phyloP scores from a whole-genome alignment of 1,140 invertebrate genomes.

The Pantala flavescens region DNA sequence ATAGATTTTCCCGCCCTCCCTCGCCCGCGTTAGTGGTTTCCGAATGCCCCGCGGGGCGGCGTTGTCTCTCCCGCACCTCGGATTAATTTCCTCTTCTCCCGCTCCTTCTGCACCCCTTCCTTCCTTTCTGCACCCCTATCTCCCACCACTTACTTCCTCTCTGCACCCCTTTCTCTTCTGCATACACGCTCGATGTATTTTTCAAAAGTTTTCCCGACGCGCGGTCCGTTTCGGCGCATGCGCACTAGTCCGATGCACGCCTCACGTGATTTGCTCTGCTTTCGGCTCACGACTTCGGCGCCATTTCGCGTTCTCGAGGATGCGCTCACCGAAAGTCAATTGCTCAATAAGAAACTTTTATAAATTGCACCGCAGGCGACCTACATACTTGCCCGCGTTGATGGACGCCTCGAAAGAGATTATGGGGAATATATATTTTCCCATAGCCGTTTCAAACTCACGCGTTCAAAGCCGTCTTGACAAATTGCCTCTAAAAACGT shows the following conservation, averaged over 20 bases:
- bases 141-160: not conserved
- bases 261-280: not conserved
- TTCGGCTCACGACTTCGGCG: not conserved
- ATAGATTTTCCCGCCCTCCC: not conserved
- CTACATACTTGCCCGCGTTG: too few relatives aligned
- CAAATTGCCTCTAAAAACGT: too few relatives aligned
- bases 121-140: not conserved
- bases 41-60: not conserved
- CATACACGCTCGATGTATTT: not conserved
- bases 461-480: too few relatives aligned
- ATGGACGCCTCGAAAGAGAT: too few relatives aligned
- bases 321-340: not conserved
- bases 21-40: not conserved
- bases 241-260: not conserved
- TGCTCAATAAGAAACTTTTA: too few relatives aligned
- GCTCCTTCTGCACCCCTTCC: not conserved
- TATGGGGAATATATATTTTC: too few relatives aligned
- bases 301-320: not conserved
- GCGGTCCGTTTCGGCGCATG: not conserved
- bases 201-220: slow-evolving; percentile 4
- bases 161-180: not conserved
- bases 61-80: not conserved
- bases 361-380: too few relatives aligned
- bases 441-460: too few relatives aligned
- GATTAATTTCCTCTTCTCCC: not conserved